Evolutionary conservation across 2,888 invertebrate genomes (phyloP), one percentile per base, ranked within the genome.

Genomic region (Phlogophora meticulosa): DNA sequence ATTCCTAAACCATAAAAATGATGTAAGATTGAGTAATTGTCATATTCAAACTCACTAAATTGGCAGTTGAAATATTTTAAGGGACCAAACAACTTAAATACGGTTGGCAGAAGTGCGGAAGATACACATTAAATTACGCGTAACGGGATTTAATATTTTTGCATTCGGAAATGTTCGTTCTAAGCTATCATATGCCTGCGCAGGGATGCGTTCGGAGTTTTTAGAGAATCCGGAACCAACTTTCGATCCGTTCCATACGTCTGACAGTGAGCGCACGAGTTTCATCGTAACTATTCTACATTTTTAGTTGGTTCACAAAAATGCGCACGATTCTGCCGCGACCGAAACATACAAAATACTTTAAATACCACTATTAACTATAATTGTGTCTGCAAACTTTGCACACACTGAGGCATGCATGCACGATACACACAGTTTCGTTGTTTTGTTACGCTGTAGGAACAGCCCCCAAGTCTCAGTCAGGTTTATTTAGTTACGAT

Each of bases 201-300:
- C 78, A 78, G 71, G 76, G 78, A 73, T 82, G 78, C 70, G 56
- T 73, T 78, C 55, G 51, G 36, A 49, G 73, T 74, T 75, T 67
- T 71, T 68, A 77, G 45, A 68, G 49, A 65, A 60, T 65, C 69
- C 64, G 64, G 63, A 75, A 65, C 64, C 24, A 43, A 75, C 69
- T 79, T 79, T 79, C 73, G 59, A 73, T 56, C 64, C 53, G 58
- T 72, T 75, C 59, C 70, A 70, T 62, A 52, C 75, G 58, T 74
- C 61, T 78, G 46, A 53, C 67, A 57, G 61, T 45, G 55, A 73
- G 53, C 49, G 49, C 78, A 68, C 53, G 56, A 68, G 57, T 62
- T 72, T 67, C 57, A 58, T 67, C 53, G 61, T 55, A 71, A 76
- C 24, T 66, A 74, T 68, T 77, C 46, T 58, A 62, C 40, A 73